Evolutionary conservation across 53 echinoderm and acorn worm genomes (phyloP).

Genomic region (Luidia sarsii): DNA sequence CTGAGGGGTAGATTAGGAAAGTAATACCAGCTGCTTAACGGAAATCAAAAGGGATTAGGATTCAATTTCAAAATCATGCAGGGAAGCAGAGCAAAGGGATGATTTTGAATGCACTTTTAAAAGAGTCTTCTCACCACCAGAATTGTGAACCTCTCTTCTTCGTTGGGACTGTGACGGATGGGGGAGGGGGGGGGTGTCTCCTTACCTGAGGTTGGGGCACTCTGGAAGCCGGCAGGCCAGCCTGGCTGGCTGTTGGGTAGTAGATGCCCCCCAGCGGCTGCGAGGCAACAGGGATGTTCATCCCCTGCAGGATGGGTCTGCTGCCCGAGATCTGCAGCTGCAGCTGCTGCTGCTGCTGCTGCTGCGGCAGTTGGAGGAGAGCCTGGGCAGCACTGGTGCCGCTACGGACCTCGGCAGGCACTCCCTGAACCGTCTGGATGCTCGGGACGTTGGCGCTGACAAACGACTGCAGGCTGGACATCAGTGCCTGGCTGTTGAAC

Average conservation of each 20-base stretch:
- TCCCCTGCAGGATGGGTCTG: slow-evolving; percentile 13
- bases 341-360: too few relatives aligned
- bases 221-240: slow-evolving; percentile 3
- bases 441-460: background rate
- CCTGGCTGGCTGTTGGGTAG: slow-evolving; percentile 27
- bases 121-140: too few relatives aligned
- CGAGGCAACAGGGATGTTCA: slow-evolving; percentile 11
- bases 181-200: too few relatives aligned
- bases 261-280: background rate
- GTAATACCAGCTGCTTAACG: too few relatives aligned
- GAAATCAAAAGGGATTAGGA: too few relatives aligned
- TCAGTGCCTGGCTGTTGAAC: slow-evolving; percentile 10
- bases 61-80: background rate
- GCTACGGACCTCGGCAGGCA: background rate
- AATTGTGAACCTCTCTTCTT: too few relatives aligned
- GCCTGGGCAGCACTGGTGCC: background rate
- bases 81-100: background rate
- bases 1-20: too few relatives aligned
- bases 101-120: too few relatives aligned
- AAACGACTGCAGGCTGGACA: background rate
- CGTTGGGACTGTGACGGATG: too few relatives aligned
- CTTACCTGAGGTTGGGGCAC: slow-evolving; percentile 17
- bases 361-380: background rate
- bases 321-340: background rate
- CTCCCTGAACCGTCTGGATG: background rate